These are phyloP conservation scores for Mesocricetus auratus DNA, from an alignment of 2,113 vertebrate species.

Conservation along the genomic window DNA sequence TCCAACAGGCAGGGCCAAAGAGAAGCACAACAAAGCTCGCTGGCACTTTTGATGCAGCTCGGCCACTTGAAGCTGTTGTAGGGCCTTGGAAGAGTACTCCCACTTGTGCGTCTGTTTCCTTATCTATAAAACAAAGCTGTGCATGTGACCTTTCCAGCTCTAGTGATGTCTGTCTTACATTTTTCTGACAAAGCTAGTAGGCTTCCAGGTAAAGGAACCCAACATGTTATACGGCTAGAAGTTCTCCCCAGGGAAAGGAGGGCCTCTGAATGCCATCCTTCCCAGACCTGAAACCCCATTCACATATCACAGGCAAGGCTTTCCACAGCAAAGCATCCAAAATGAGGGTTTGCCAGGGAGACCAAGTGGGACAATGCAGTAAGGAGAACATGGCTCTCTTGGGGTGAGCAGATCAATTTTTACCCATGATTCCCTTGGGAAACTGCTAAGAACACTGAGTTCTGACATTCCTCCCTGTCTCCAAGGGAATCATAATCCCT, in stretches of 20 bases:
- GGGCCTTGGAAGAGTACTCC: too few relatives aligned
- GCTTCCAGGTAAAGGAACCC: neutral
- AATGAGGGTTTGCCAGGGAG: neutral
- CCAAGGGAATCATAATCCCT: conserved; percentile 41
- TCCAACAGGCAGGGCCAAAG: neutral
- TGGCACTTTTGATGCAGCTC: neutral
- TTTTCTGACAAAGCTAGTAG: neutral
- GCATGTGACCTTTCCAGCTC: neutral
- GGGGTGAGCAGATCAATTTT: neutral
- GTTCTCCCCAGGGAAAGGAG: neutral
- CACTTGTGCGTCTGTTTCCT: neutral
- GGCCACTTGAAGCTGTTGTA: neutral
- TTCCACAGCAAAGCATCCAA: neutral
- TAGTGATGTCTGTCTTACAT: neutral
- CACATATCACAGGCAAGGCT: neutral
- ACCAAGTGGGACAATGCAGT: neutral
- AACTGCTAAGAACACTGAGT: neutral
- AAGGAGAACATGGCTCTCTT: neutral
- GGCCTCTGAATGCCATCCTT: neutral
- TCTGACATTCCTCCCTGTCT: neutral
- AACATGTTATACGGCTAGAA: neutral
- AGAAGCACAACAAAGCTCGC: rapidly evolving
- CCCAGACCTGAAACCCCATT: neutral
- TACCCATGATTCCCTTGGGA: neutral
- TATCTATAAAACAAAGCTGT: neutral